A percentile compares a stretch with the other conserved stretches of the same genome.
These are phyloP conservation scores for Araneus ventricosus DNA, from an alignment of 1,140 invertebrate species.

Conservation along the genomic window DNA sequence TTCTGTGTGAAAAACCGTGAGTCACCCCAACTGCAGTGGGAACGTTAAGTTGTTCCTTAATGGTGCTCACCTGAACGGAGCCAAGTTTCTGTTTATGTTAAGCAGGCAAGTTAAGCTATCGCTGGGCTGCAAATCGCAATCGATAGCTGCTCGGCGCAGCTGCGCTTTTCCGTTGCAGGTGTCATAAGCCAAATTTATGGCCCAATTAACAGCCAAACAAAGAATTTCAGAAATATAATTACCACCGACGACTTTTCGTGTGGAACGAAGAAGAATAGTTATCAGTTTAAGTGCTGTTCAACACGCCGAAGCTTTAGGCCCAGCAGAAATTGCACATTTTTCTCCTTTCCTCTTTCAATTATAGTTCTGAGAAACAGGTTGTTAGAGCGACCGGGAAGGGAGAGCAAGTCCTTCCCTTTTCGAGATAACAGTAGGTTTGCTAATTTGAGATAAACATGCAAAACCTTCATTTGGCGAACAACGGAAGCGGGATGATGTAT, in stretches of 20 bases:
- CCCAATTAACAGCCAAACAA: conserved; percentile 72
- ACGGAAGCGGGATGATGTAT: conserved; percentile 71
- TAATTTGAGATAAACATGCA: conserved; percentile 75
- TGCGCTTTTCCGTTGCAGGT: conserved; percentile 69
- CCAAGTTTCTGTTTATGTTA: conserved; percentile 62
- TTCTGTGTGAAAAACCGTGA: background rate
- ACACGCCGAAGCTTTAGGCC: conserved; percentile 55
- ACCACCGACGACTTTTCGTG: conserved; percentile 74
- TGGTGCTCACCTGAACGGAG: conserved; percentile 25
- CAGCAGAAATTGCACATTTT: conserved; percentile 48
- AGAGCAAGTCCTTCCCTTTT: conserved; percentile 41
- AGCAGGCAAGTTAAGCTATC: conserved; percentile 61
- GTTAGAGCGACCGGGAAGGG: conserved; percentile 56
- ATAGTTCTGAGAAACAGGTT: conserved; percentile 71
- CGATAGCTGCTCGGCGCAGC: conserved; percentile 61
- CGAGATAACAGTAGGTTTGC: conserved; percentile 71
- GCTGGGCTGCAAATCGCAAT: conserved; percentile 48
- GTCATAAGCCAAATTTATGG: conserved; percentile 75
- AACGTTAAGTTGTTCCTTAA: conserved; percentile 7
- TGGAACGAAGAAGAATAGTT: conserved; percentile 72
- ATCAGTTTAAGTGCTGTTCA: conserved; percentile 74
- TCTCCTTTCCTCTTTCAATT: conserved; percentile 72
- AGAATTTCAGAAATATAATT: conserved; percentile 75
- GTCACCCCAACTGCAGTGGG: background rate
- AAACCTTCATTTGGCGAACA: conserved; percentile 72